Evolutionary conservation across 2,113 vertebrate genomes (phyloP), one percentile per base, ranked within the genome.

Genomic region (Psittacula cyanocephala): DNA sequence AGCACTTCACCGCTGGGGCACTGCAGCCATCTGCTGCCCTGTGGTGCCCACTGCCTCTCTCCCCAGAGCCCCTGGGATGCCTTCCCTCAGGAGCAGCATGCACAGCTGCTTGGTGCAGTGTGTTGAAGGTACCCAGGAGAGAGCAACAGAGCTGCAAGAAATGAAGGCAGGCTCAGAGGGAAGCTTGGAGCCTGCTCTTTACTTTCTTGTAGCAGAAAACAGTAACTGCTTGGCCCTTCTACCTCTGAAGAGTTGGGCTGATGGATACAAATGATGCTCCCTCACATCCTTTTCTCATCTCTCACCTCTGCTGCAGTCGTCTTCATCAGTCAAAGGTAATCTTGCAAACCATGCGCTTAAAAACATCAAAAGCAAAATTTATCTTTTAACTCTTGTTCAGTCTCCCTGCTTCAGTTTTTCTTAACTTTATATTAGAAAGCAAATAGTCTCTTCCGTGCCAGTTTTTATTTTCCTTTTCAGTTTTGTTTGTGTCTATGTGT

Each of bases 41-140:
- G 0, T 13, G 11, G 13, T 29, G 4, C 22, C 17, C 25, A 5
- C 46, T 76, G 37, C 39, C 10, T 41, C n/a, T 33, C 5, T 10
- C 49, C 5, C 33, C 37, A 35, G 1, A 60, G 47, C 27, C 33
- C 47, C n/a, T 35, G 17, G 19, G 6, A 43, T 46, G 15, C 43
- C 14, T 28, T 67, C 4, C 0, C 43, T 39, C 27, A 17, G 43
- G 24, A 81, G 37, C 43, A 70, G 67, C 27, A 44, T 10, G 44
- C 9, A 20, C 13, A 74, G 41, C 53, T 82, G 12, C 27, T 43
- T 27, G 29, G 28, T 43, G 10, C 13, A 23, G n/a, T 46, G 25
- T 25, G 35, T 25, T 92, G 47, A 41, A 43, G 17, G 44, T 55
- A 59, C 35, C 46, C 25, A 63, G 31, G 28, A 83, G 68, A 71